Conservation (phyloP, 92 coral and sea anemone species). For the Zoanthus sociatus region DNA sequence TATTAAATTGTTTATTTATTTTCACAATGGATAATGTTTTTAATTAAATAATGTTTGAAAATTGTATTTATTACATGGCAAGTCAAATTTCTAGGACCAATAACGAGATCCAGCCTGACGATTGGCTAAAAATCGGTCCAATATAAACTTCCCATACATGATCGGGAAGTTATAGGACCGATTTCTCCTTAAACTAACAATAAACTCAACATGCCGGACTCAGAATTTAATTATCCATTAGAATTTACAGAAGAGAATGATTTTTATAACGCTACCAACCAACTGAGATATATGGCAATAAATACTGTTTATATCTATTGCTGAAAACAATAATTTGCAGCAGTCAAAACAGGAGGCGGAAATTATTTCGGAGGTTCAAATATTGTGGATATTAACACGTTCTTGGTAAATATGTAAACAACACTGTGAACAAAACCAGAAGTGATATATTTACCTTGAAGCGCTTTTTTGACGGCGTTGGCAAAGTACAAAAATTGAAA, state of each 20-base stretch:
- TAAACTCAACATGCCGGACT: not conserved
- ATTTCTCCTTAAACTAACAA: too few species aligned
- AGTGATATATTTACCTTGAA: slow-evolving; percentile 32
- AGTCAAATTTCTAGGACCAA: too few species aligned
- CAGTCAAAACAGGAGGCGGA: slow-evolving; percentile 5
- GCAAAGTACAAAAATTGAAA: slow-evolving; percentile 15
- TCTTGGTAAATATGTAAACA: slow-evolving; percentile 30
- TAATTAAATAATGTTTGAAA: too few species aligned
- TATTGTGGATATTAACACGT: slow-evolving; percentile 26
- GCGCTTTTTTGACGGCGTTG: slow-evolving; percentile 10
- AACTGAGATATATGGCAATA: too few species aligned
- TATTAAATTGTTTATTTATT: too few species aligned
- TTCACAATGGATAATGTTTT: too few species aligned
- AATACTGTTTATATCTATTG: too few species aligned
- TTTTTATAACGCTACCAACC: slow-evolving; percentile 3
- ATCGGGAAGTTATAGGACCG: too few species aligned
- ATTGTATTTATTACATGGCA: too few species aligned
- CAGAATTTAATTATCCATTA: not conserved
- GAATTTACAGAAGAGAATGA: not conserved
- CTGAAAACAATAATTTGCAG: slow-evolving; percentile 5
- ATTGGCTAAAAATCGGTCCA: too few species aligned
- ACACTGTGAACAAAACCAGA: slow-evolving; percentile 43
- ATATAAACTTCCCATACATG: too few species aligned
- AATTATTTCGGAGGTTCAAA: not conserved
- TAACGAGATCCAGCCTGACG: too few species aligned